phyloP scores from a whole-genome alignment of 2,113 vertebrate genomes.

The Zapus hudsonius region DNA sequence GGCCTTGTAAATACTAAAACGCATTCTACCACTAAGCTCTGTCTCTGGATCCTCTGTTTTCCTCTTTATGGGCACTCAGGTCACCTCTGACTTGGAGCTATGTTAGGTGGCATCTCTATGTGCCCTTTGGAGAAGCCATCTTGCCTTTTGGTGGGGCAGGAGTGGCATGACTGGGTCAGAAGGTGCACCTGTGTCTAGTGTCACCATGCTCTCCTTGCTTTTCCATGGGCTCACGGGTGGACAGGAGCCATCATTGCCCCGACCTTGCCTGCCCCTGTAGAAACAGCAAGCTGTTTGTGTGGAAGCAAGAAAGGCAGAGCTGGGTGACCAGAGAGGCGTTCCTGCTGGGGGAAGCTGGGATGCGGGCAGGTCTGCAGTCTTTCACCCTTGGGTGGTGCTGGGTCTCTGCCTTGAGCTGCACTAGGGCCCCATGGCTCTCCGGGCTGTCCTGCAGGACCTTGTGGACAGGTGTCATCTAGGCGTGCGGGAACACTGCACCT shows the following conservation, averaged over 20 bases:
- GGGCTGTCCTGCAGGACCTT: constrained; percentile 73
- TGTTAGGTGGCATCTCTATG: accelerated
- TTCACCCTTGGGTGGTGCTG: not conserved
- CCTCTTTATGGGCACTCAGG: not conserved
- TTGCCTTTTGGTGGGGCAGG: accelerated
- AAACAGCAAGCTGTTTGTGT: not conserved
- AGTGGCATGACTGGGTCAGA: not conserved
- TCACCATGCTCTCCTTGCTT: accelerated
- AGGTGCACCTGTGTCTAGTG: not conserved
- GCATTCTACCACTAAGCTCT: not conserved
- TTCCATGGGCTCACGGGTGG: not conserved
- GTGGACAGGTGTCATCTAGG: constrained; percentile 80
- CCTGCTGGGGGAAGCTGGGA: not conserved
- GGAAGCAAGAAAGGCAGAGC: not conserved
- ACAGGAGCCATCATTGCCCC: accelerated
- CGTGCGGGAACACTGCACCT: constrained; percentile 86
- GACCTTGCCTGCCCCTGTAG: no score
- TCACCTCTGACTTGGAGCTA: not conserved
- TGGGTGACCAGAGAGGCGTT: not conserved
- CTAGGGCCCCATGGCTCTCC: not conserved
- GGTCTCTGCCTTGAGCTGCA: not conserved
- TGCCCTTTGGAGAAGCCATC: not conserved
- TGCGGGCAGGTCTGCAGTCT: accelerated
- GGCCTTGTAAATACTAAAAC: not conserved
- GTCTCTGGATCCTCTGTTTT: not conserved